Base-by-base conservation (phyloP, 2,797 vertebrate species). In the Falco columbarius region DNA sequence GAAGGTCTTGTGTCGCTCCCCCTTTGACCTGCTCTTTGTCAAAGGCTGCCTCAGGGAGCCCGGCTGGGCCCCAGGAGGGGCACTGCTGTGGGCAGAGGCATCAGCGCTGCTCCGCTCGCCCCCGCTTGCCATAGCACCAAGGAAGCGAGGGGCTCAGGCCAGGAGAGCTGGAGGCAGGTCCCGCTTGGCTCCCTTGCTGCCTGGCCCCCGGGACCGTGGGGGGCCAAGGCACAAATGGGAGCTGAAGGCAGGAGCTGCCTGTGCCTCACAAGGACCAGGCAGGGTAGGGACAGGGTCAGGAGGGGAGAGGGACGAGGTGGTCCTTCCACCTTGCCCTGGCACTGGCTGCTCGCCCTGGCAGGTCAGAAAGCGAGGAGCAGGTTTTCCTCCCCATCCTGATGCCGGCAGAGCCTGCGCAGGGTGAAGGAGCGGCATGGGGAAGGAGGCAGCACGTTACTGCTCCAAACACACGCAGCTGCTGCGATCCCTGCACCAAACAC, bases 401-500 rank as follows among this genome's bases (percentile, higher is more conserved):
- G 47, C 59, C 6, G 3, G 55, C 56, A 83, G 59, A 65, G 67
- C 7, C 38, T 14, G 79, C 4, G 14, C 55, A 18, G 34, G 12
- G 29, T 12, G 54, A 79, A 54, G 81, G 56, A 84, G 77, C 6
- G 1, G 54, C 68, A 42, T 19, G 7, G 47, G 38, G 44, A 90
- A 85, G 81, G 59, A 86, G 52, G 59, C 79, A 70, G 87, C 77
- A 38, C 5, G 1, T 34, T 86, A 20, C 76, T 55, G 72, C 65
- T 96, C 82, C 4, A 0, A 63, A 51, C 63, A 44, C 80, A 29
- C 1, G 89, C 58, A 20, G 92, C 89, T 86, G 73, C 92, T 77
- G 95, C 36, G 86, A 87, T 82, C 66, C n/a, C 91, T 94, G 96
- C 91, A 82, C 54, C 85, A 92, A 89, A 86, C 20, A 21, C 27